Evolutionary conservation across 2,113 vertebrate genomes (phyloP), one percentile per base, ranked within the genome.

Genomic region (Hemiscyllium ocellatum): DNA sequence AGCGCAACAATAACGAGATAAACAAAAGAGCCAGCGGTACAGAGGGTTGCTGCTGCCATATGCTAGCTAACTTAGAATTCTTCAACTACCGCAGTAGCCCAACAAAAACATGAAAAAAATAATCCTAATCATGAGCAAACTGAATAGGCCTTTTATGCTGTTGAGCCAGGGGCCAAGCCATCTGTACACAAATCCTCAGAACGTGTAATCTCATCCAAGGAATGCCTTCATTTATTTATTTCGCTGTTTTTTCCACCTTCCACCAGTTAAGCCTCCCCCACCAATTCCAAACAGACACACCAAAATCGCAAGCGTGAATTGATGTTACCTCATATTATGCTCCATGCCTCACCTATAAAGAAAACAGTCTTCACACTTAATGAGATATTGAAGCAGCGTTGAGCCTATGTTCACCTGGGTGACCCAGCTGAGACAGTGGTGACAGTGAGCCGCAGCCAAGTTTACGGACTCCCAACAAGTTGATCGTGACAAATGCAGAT

Each of bases 1-100:
- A 97, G 97, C 96, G 96, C 97, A 99, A 99, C 99, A 99, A 99
- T 99, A 99, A 98, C 98, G 97, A 98, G 97, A 98, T 96, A 98
- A 98, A 99, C 98, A 99, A 99, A 99, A 98, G 98, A 97, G 97
- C 97, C 97, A 98, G 98, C 97, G 96, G 98, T 98, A 98, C 98
- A 97, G 97, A 98, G 97, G 98, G 97, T 97, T 97, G 98, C 98
- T 97, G 97, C 97, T 97, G 98, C 98, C 99, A 99, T 99, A 99
- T 99, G 99, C 97, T 98, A 98, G 98, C 98, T 95, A 95, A 96
- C 83, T 80, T 91, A 91, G 97, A 97, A 96, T 97, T 96, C 97
- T 95, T 85, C 78, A 69, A 85, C 96, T 96, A 95, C 78, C 65
- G 96, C 70, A 97, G 96, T 97, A 96, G 96, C 97, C 96, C 97